Base-by-base conservation (phyloP, 2,797 vertebrate species). In the Chaetodon trifasciatus region DNA sequence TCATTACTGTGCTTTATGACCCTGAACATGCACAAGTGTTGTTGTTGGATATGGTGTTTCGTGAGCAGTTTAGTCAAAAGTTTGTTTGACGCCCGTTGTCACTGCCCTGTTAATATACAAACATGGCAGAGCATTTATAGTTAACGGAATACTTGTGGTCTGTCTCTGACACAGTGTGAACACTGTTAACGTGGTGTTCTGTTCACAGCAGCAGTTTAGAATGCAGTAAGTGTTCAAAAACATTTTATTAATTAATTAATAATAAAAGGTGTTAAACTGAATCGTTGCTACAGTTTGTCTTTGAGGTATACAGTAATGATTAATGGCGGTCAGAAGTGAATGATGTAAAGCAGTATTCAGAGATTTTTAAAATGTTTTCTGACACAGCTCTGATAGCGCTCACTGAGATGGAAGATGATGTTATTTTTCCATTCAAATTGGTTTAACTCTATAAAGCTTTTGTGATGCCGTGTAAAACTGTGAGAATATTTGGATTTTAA, bases 81-180 rank as follows among this genome's bases (percentile, higher is more conserved):
- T 7, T 32, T 12, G 17, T 37, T 8, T 47, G 21, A 75, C 68
- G 68, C 13, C 44, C 49, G 50, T 42, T 50, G 10, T 16, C 56
- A 53, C 32, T 39, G 10, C 9, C 10, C 24, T 65, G 90, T 92
- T 91, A 90, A 92, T 86, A 17, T 82, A 60, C 85, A 91, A 82
- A 63, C 86, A 71, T 37, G 23, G 35, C 19, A 9, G 32, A 28
- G 52, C 42, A n/a, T 83, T 87, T 82, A 74, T 79, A 68, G 70
- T 78, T 82, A 83, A 78, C 63, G 8, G 10, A 53, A 69, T 46
- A 12, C 32, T 63, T 47, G 46, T 63, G 50, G 37, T 49, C 12
- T 76, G 42, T 64, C 71, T 4, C 23, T n/a, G 17, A 2, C 67
- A 44, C n/a, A 46, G 11, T 49, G 47, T 50, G n/a, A 44, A 52